Evolutionary conservation across 1,140 invertebrate species (phyloP), one percentile per base, ranked within the genome.

Genomic region (Drosophila subpulchrella): DNA sequence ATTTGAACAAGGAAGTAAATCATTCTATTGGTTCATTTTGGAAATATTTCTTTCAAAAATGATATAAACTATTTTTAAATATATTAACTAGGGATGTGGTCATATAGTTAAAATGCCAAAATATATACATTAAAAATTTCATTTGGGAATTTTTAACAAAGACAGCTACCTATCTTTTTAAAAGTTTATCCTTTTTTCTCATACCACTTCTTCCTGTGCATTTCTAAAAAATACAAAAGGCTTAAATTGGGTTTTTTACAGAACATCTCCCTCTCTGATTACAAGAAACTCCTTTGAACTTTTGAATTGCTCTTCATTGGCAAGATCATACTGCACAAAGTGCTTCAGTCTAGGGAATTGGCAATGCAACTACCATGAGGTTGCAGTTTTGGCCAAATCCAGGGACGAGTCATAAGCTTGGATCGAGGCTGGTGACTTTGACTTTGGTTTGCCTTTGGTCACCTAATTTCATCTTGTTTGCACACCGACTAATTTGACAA

Each of bases 391-490:
- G n/a, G n/a, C 11, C 30, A 81, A 62, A 55, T 47, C 62, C 41
- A 79, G 60, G 68, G 75, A 61, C 66, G 38, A 58, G 63, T 47
- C 59, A 65, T 65, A 59, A 71, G 75, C 57, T 60, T 10, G 56
- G 54, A 60, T 67, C 66, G 50, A 44, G 63, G 42, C 39, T 48
- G 65, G 44, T 76, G 65, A 83, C 75, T 88, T 88, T 86, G 83
- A 80, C 83, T 88, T 79, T 79, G 71, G 83, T 77, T 88, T 86
- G 79, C 66, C 66, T 79, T 83, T 78, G 75, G 83, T 76, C 83
- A 79, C 79, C 83, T 83, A 83, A 88, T 86, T 88, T 88, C 48
- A 24, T 60, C 79, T 88, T 83, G 84, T 86, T 88, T 79, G 59
- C 79, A 58, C 67, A 71, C 57, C 54, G 36, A 70, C 79, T 76